Base-by-base conservation (phyloP, 2,797 vertebrate species). In the Tapirus indicus region DNA sequence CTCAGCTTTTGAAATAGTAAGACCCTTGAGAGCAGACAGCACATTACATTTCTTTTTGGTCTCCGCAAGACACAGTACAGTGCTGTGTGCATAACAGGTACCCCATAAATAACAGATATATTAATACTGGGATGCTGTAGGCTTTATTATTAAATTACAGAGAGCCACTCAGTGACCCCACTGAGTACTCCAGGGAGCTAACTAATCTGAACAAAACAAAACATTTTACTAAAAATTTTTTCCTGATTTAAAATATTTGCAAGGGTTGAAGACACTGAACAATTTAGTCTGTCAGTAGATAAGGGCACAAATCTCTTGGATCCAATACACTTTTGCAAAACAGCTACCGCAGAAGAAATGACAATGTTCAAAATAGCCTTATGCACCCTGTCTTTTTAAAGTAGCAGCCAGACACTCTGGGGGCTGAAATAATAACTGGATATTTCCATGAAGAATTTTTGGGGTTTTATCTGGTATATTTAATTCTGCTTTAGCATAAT, bases 1-100 rank as follows among this genome's bases (percentile, higher is more conserved):
- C 84, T 96, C 58, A 74, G 69, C 44, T 79, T 89, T 29, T 27
- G 8, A 83, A 86, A 95, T 0, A 79, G 23, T 75, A 58, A 93
- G 87, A 72, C 86, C 84, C 60, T 69, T 64, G 27, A 85, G 44
- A 88, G 54, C 29, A 94, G 62, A 95, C 21, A 88, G 47, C 41
- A 84, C 0, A 69, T 38, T 56, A 93, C 13, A 69, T 41, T 93
- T 86, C 89, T 54, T 86, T 79, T 96, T 62, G 74, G 90, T 96
- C 54, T 89, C 69, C 79, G 56, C 6, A 72, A 83, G 92, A 80
- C 69, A 95, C 7, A 86, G 56, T 11, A 56, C 17, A 92, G 47
- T 87, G 80, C 52, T 72, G 54, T 87, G 52, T 0, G 0, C 21
- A 56, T 60, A 84, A 75, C 0, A 71, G 41, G 88, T 44, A 75